Evolutionary conservation across 2,113 vertebrate genomes (phyloP), one percentile per base, ranked within the genome.

Genomic region (Calidris pygmaea): DNA sequence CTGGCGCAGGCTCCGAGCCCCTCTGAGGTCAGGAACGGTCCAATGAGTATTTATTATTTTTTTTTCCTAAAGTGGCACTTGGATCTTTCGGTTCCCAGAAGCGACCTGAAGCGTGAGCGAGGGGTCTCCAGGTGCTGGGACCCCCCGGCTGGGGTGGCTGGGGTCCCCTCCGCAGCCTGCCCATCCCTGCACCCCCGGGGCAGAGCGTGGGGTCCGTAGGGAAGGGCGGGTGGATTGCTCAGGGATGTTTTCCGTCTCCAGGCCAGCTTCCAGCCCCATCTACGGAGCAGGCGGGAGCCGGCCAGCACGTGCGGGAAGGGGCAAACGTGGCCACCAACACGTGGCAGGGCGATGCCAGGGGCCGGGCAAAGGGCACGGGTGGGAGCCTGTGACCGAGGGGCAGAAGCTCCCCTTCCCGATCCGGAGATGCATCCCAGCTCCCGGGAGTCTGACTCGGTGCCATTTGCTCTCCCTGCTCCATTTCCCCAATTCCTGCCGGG

Each of bases 311-410:
- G 43, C 2, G 11, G 58, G 43, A 48, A 62, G 74, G 74, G 45
- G 58, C 26, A 7, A 48, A 48, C 4, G 5, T 58, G 45, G 56
- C 74, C 8, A 4, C 13, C 3, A 6, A 48, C 48, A 29, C 14
- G 1, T 1, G 21, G 53, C 52, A 37, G 27, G 17, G 52, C 6
- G 43, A 50, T 32, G 35, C 35, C 4, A 1, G 22, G n/a, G 15
- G 39, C 66, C 10, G 0, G 41, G 50, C 52, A n/a, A n/a, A 41
- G 23, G 30, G 17, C 14, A 12, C 0, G 4, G 34, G 9, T n/a
- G 41, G n/a, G 45, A 52, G 43, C 32, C 32, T 9, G 5, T 0
- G 1, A 41, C 30, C 3, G 3, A 13, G 0, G 12, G 45, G 32
- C 50, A 17, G 47, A 88, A 29, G 35, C 32, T 66, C 48, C 41